Base-by-base conservation (phyloP, 1,140 invertebrate species). In the Drosophila bocki region DNA sequence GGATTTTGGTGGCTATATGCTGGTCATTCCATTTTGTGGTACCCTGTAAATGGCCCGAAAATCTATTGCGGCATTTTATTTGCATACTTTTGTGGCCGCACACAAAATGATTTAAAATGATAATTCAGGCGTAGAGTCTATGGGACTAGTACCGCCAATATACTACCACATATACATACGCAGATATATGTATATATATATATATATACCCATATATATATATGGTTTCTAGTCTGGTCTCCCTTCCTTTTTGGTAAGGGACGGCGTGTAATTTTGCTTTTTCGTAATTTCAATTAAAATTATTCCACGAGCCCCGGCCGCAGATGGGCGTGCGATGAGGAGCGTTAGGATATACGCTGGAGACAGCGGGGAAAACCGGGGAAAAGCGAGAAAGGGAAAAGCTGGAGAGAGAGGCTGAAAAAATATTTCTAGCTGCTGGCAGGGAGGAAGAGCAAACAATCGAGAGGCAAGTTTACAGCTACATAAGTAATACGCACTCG, bases 201-300 rank as follows among this genome's bases (percentile, higher is more conserved):
- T 11, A 58, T 56, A 65, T 59, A 41, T 33, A 26, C 26, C n/a
- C 13, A 35, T 11, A 58, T 56, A 39, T 19, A n/a, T 63, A 22
- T 50, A 26, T 51, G 35, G 15, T 53, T 29, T 29, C 26, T 29
- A 29, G 26, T 6, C 26, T 29, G 26, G 26, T 29, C 26, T 29
- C 26, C 26, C 26, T 29, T 29, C 26, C 26, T 6, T 29, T 29
- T 29, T 6, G 26, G 26, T 26, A 26, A 26, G 26, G 26, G 26
- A 0, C 29, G 29, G 12, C 17, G 59, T 72, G 75, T 80, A 82
- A 87, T 87, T 86, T 86, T 71, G 59, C 83, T 70, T 69, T 74
- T 74, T 78, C 62, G 84, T 87, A 88, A 87, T 87, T 87, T 87
- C 84, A 87, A 87, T 87, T 87, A 87, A 87, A 87, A 87, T 87